Percentiles rank a stretch among this genome's conserved stretches.
phyloP scores from a whole-genome alignment of 1,140 invertebrate species.

The Pararge aegeria region DNA sequence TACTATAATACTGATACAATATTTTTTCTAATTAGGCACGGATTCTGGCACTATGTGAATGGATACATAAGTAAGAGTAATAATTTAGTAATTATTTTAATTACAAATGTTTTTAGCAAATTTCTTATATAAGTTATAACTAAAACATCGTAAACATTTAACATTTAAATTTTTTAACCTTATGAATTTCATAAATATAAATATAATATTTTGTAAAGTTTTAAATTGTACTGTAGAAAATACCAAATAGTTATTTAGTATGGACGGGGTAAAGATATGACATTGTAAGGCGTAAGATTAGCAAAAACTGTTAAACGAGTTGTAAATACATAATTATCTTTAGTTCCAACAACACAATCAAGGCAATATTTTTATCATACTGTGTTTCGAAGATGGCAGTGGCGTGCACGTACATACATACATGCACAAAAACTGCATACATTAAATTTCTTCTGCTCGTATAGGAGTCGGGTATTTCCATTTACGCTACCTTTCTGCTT shows the following conservation, averaged over 20 bases:
- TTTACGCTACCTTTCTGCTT: too few relatives aligned
- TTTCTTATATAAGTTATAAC: too few relatives aligned
- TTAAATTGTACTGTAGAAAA: neutral
- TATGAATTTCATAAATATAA: neutral
- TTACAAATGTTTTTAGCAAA: too few relatives aligned
- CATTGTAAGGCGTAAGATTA: neutral
- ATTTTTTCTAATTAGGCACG: constrained; percentile 29
- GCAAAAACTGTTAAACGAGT: neutral
- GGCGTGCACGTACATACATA: too few relatives aligned
- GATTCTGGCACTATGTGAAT: constrained; percentile 27
- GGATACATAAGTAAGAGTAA: neutral
- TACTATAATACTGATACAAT: constrained; percentile 41
- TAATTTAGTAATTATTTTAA: neutral
- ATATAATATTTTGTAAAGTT: neutral
- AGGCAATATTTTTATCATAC: too few relatives aligned
- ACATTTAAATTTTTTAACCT: constrained; percentile 3
- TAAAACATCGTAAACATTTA: neutral
- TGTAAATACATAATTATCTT: too few relatives aligned
- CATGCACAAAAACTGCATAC: too few relatives aligned
- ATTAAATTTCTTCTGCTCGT: too few relatives aligned
- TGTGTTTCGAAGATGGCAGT: too few relatives aligned
- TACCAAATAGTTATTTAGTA: neutral
- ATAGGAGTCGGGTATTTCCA: too few relatives aligned
- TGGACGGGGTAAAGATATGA: constrained; percentile 31
- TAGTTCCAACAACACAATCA: too few relatives aligned